Percentiles rank a stretch among this genome's conserved stretches.
These are phyloP conservation scores for Lepidurus packardi DNA, from an alignment of 1,140 invertebrate genomes.

Conservation along the genomic window DNA sequence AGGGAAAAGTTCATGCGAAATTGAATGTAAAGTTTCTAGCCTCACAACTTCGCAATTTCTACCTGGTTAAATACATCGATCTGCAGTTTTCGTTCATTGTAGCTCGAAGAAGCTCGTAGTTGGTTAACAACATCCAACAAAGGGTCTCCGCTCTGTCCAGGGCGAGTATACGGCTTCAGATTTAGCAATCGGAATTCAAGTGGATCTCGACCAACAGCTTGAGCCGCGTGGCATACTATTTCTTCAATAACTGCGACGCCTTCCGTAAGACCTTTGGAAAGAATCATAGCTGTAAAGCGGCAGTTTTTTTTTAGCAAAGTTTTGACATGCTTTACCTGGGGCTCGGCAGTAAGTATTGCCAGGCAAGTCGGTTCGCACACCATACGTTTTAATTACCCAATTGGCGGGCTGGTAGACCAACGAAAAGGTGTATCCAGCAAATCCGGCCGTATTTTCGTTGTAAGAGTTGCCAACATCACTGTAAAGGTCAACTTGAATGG, in stretches of 20 bases:
- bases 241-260: constrained; percentile 61
- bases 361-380: constrained; percentile 52
- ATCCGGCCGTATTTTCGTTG: constrained; percentile 29
- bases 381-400: neutral
- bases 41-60: neutral
- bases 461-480: constrained; percentile 9
- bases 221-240: constrained; percentile 75
- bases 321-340: constrained; percentile 48
- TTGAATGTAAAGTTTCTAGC: no score
- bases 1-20: constrained; percentile 19
- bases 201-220: constrained; percentile 59
- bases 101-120: neutral
- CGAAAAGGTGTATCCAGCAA: neutral
- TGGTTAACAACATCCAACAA: constrained; percentile 24
- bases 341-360: constrained; percentile 55
- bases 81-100: neutral
- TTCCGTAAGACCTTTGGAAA: constrained; percentile 55
- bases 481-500: neutral
- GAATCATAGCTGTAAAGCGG: neutral
- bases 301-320: neutral
- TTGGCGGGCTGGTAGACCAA: neutral
- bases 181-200: constrained; percentile 46
- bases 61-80: neutral
- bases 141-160: constrained; percentile 42
- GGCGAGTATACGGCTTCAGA: constrained; percentile 41